Conservation (phyloP, 2,113 vertebrate species). For the Scomber scombrus region DNA sequence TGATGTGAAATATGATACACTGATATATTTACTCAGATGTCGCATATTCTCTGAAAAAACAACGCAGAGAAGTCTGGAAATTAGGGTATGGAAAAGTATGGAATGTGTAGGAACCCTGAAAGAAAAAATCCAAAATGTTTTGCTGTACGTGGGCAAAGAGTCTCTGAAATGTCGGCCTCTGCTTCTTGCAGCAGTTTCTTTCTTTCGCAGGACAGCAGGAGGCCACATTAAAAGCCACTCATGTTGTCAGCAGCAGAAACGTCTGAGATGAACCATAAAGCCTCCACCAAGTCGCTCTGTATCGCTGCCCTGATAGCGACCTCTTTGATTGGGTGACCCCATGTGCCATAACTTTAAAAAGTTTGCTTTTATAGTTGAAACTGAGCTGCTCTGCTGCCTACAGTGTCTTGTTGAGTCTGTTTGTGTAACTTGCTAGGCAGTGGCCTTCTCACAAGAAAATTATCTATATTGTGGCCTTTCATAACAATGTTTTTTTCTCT, state of each 20-base stretch:
- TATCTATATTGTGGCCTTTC: slow-evolving; percentile 24
- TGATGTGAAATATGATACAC: too few relatives aligned
- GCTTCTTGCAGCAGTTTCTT: not conserved
- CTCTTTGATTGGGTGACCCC: slow-evolving; percentile 21
- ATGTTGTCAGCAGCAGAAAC: slow-evolving; percentile 8
- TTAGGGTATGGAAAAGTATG: too few relatives aligned
- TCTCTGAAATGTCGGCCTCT: not conserved
- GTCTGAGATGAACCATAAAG: slow-evolving; percentile 27
- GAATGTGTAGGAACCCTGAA: too few relatives aligned
- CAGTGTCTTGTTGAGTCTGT: not conserved
- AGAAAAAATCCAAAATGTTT: not conserved
- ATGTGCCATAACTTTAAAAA: slow-evolving; percentile 33
- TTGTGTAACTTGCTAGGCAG: not conserved
- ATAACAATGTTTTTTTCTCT: not conserved
- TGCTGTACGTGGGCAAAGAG: not conserved
- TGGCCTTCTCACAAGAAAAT: not conserved
- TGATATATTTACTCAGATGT: too few relatives aligned
- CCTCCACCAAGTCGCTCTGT: not conserved
- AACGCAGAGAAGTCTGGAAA: too few relatives aligned
- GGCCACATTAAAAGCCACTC: not conserved
- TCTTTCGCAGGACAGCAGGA: not conserved
- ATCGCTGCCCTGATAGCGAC: not conserved
- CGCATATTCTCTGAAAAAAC: too few relatives aligned
- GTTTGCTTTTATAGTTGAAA: slow-evolving; percentile 24
- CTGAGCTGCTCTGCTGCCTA: not conserved